These are phyloP conservation scores for Diabrotica virgifera DNA, from an alignment of 1,140 invertebrate genomes.

Conservation along the genomic window DNA sequence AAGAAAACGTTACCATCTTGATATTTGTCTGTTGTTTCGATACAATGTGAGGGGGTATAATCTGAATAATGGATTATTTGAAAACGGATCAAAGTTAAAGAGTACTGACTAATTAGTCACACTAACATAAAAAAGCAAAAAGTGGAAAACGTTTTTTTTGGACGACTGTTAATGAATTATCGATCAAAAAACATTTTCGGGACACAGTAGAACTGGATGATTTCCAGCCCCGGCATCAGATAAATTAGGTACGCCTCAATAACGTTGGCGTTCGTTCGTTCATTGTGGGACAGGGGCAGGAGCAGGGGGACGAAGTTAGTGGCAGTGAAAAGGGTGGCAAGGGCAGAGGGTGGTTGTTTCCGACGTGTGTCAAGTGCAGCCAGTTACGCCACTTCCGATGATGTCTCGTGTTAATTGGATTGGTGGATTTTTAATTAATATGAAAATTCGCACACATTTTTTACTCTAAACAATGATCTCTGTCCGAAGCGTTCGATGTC, in stretches of 20 bases:
- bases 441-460: slow-evolving; percentile 41
- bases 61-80: no score
- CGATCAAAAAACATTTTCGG: slow-evolving; percentile 21
- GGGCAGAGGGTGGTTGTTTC: slow-evolving; percentile 33
- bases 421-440: slow-evolving; percentile 49
- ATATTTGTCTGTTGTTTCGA: no score
- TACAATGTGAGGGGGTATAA: no score
- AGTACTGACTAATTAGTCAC: no score
- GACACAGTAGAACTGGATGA: slow-evolving; percentile 7
- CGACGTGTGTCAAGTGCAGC: slow-evolving; percentile 48
- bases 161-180: neutral
- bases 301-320: neutral
- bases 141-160: neutral
- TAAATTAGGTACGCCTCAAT: slow-evolving; percentile 32
- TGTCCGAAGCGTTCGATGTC: neutral
- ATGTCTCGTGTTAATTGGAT: slow-evolving; percentile 48
- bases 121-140: neutral
- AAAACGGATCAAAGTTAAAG: no score
- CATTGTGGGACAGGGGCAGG: slow-evolving; percentile 20
- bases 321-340: slow-evolving; percentile 26
- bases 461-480: slow-evolving; percentile 22
- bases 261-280: slow-evolving; percentile 16
- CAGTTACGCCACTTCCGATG: slow-evolving; percentile 42
- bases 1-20: no score
- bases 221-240: slow-evolving; percentile 24